Conservation (phyloP, 1,140 invertebrate species). For the Ganaspis sp. region DNA sequence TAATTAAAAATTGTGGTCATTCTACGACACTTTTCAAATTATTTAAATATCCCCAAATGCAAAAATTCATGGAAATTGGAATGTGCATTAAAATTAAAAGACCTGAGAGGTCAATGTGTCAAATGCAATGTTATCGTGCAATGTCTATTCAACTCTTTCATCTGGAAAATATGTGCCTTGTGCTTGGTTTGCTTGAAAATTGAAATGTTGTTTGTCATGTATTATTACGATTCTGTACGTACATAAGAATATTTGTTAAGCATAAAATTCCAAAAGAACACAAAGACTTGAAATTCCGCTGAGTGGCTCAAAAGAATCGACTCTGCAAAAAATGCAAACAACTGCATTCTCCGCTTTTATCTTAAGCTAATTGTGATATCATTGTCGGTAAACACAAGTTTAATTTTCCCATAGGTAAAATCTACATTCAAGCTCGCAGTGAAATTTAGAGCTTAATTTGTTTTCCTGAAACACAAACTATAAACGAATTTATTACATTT, state of each 20-base stretch:
- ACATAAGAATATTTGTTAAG: background rate
- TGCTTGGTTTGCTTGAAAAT: background rate
- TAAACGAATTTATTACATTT: too few relatives aligned
- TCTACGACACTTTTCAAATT: background rate
- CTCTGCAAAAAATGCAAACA: background rate
- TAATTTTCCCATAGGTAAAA: background rate
- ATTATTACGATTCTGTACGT: background rate
- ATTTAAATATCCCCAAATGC: background rate
- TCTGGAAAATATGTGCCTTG: background rate
- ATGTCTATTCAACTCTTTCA: background rate
- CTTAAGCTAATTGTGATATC: background rate
- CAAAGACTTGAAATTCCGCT: slow-evolving; percentile 1
- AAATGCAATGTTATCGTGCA: background rate
- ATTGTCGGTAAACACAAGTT: background rate
- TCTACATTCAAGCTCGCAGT: too few relatives aligned
- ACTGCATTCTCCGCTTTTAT: background rate
- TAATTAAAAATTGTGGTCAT: too few relatives aligned
- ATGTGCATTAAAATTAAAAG: background rate
- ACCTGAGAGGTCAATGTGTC: slow-evolving; percentile 2
- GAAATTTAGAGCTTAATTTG: too few relatives aligned
- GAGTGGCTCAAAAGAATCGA: background rate
- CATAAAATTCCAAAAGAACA: slow-evolving; percentile 11
- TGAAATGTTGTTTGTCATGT: background rate
- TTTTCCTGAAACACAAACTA: too few relatives aligned
- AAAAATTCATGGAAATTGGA: background rate